A percentile compares a stretch with the other conserved stretches of the same genome.
These are phyloP conservation scores for Siniperca scherzeri DNA, from an alignment of 2,797 vertebrate genomes.

Conservation along the genomic window DNA sequence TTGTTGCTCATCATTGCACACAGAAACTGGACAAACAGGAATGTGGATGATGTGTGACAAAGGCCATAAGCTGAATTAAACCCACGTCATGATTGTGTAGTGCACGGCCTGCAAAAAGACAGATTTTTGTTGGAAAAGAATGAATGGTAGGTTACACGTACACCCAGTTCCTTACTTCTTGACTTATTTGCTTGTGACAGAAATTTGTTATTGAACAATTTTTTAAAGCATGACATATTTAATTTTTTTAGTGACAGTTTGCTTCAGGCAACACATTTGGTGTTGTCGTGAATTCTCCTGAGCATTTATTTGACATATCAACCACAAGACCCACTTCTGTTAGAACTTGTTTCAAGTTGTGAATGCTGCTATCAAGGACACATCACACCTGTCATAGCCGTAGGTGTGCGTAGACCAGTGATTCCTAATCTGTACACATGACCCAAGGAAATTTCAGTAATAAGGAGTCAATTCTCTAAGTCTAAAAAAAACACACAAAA, in stretches of 20 bases:
- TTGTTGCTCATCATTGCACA: neutral
- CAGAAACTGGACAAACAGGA: neutral
- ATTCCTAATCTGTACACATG: constrained; percentile 6
- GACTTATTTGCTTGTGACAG: constrained; percentile 56
- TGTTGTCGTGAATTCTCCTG: constrained; percentile 46
- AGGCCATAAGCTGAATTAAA: constrained; percentile 17
- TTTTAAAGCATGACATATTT: constrained; percentile 51
- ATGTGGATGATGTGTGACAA: neutral
- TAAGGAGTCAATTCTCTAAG: neutral
- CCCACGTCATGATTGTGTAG: neutral
- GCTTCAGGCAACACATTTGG: constrained; percentile 64
- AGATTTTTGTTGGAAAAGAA: constrained; percentile 14
- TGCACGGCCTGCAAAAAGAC: neutral
- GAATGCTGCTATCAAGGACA: constrained; percentile 36
- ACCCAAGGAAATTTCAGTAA: neutral
- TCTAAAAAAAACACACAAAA: neutral
- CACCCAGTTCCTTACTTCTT: constrained; percentile 39
- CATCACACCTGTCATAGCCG: constrained; percentile 35
- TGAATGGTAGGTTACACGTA: constrained; percentile 19
- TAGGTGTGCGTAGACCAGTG: neutral
- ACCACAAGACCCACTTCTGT: constrained; percentile 45
- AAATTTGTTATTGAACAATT: constrained; percentile 50
- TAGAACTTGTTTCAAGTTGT: constrained; percentile 25
- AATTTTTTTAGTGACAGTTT: constrained; percentile 54
- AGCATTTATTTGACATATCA: constrained; percentile 59